Conservation (phyloP, 2,888 invertebrate genomes). For the Papilio gigon region DNA sequence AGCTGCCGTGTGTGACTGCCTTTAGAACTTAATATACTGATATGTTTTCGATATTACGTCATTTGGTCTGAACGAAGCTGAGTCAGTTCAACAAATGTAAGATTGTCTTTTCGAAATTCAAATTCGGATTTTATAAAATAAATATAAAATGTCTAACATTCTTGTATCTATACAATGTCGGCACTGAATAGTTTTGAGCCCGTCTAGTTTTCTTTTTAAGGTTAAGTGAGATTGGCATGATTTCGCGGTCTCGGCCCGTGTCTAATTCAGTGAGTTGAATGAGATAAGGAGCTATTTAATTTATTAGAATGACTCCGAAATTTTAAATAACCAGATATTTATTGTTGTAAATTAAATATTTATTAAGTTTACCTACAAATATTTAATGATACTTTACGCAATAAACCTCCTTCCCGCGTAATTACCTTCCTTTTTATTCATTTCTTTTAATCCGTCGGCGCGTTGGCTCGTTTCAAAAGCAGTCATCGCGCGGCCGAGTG, state of each 20-base stretch:
- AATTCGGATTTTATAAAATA: conserved; percentile 6
- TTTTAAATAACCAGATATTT: too few relatives aligned
- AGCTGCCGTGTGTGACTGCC: neutral
- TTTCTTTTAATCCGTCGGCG: neutral
- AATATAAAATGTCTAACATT: too few relatives aligned
- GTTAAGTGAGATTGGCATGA: too few relatives aligned
- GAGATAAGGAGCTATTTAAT: too few relatives aligned
- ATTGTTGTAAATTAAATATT: neutral
- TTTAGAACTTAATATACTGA: conserved; percentile 12
- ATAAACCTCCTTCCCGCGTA: conserved; percentile 2
- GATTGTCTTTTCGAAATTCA: conserved; percentile 19
- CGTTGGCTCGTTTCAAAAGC: conserved; percentile 18
- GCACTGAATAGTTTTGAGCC: too few relatives aligned
- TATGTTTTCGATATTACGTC: conserved; percentile 37
- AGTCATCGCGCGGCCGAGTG: conserved; percentile 25
- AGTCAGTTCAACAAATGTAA: conserved; percentile 30
- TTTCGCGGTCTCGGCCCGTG: too few relatives aligned
- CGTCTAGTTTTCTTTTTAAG: too few relatives aligned
- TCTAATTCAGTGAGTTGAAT: too few relatives aligned
- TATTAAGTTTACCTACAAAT: neutral
- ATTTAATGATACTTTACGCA: neutral
- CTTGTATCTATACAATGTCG: too few relatives aligned
- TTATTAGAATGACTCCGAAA: too few relatives aligned
- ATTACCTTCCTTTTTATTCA: neutral
- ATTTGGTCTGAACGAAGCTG: conserved; percentile 28